Evolutionary conservation across 2,797 vertebrate species (phyloP).

Genomic region (Arctocebus calabarensis): DNA sequence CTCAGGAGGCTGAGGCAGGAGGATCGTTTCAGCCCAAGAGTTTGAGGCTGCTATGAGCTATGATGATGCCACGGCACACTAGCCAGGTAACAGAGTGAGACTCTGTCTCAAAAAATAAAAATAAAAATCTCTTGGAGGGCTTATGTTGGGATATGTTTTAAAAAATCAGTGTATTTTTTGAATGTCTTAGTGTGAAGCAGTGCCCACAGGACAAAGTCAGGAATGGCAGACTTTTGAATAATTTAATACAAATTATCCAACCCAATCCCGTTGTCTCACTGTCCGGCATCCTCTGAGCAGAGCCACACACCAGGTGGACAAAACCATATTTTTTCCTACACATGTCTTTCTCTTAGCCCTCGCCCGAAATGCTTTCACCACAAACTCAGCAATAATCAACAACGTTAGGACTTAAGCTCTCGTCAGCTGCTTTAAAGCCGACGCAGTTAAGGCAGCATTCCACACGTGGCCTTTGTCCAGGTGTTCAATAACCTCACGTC

Average conservation of each 20-base stretch:
- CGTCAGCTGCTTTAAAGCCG: neutral
- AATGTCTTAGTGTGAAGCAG: conserved; percentile 14
- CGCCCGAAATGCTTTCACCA: neutral
- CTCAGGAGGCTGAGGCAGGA: no score
- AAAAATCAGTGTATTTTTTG: neutral
- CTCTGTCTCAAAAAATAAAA: no score
- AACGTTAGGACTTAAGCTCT: neutral
- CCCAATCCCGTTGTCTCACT: neutral
- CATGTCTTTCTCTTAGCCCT: neutral
- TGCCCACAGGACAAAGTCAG: neutral
- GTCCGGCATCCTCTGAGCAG: neutral
- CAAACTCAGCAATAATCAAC: neutral
- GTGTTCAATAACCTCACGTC: neutral
- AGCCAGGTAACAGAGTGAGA: no score
- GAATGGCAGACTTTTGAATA: neutral
- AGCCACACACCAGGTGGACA: neutral
- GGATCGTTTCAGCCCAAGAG: no score
- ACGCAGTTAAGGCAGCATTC: neutral
- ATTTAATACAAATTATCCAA: neutral
- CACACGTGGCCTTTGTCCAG: neutral
- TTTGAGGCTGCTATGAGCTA: no score
- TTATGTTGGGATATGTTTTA: neutral
- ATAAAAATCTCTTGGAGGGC: neutral
- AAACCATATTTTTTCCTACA: neutral
- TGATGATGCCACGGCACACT: no score